phyloP scores from a whole-genome alignment of 2,797 vertebrate species.

The Peromyscus nudipes region DNA sequence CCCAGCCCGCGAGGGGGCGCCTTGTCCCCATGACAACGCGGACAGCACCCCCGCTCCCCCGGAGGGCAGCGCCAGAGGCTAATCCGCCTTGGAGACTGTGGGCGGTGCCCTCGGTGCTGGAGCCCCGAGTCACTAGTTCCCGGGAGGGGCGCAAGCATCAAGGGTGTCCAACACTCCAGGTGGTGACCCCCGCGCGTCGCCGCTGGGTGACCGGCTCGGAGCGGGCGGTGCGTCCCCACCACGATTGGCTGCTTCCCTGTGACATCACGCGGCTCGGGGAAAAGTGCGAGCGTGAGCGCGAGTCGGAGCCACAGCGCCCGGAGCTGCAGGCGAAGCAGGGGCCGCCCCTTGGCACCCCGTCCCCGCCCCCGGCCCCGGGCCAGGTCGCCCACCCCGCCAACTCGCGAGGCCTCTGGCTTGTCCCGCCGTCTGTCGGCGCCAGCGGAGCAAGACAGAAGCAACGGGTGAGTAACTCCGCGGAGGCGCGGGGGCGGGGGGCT shows the following conservation, averaged over 20 bases:
- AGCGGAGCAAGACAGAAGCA: slow-evolving; percentile 71
- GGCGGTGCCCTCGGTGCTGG: background rate
- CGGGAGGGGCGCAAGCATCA: background rate
- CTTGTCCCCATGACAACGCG: slow-evolving; percentile 80
- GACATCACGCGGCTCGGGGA: slow-evolving; percentile 87
- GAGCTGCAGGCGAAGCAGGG: slow-evolving; percentile 82
- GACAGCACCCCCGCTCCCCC: slow-evolving; percentile 34
- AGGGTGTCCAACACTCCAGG: slow-evolving; percentile 35
- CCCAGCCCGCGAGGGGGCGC: slow-evolving; percentile 80
- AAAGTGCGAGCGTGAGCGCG: slow-evolving; percentile 84
- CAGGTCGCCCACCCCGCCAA: slow-evolving; percentile 50
- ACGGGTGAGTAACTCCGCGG: slow-evolving; percentile 80
- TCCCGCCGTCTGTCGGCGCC: slow-evolving; percentile 77
- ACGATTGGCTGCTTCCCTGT: slow-evolving; percentile 87
- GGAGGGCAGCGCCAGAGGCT: slow-evolving; percentile 67
- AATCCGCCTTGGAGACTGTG: background rate
- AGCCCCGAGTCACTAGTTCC: background rate
- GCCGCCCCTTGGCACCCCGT: slow-evolving; percentile 76
- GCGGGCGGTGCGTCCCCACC: slow-evolving; percentile 80
- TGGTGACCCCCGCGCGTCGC: slow-evolving; percentile 71
- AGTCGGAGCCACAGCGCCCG: slow-evolving; percentile 82
- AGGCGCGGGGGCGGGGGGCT: slow-evolving; percentile 73
- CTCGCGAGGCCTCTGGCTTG: slow-evolving; percentile 53
- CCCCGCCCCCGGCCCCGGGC: slow-evolving; percentile 75
- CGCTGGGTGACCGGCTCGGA: slow-evolving; percentile 75